A percentile compares a stretch with the other conserved stretches of the same genome.
Conservation (phyloP, 1,140 invertebrate species). For the Cotesia chilonis region DNA sequence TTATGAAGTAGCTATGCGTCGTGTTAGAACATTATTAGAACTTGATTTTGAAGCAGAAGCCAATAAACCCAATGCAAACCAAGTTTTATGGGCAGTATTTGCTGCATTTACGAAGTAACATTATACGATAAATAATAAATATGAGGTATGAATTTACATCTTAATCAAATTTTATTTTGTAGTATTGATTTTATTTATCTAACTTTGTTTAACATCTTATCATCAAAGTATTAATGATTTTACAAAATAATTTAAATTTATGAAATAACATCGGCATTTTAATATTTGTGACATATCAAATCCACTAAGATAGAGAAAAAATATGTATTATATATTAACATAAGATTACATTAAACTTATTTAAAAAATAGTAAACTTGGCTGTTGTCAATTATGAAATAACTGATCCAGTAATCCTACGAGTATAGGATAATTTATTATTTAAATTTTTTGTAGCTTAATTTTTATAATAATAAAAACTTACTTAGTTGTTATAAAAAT, state of each 20-base stretch:
- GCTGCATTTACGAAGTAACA: conserved; percentile 96
- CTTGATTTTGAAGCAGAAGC: conserved; percentile 96
- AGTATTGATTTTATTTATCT: not conserved
- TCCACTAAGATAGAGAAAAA: not conserved
- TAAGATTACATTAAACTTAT: too few species aligned
- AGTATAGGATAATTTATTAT: too few species aligned
- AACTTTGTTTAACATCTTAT: not conserved
- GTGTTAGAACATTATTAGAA: conserved; percentile 94
- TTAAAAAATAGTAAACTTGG: not conserved
- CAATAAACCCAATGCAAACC: conserved; percentile 85
- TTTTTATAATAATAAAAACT: too few species aligned
- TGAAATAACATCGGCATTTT: too few species aligned
- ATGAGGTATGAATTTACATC: conserved; percentile 36
- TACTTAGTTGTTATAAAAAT: too few species aligned
- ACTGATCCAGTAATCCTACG: too few species aligned
- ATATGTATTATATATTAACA: not conserved
- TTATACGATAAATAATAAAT: conserved; percentile 14
- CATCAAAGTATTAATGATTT: not conserved
- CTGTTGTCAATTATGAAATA: too few species aligned
- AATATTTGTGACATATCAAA: too few species aligned
- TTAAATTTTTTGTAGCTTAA: too few species aligned
- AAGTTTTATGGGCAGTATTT: conserved; percentile 98
- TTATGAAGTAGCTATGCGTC: conserved; percentile 97
- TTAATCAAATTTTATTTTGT: conserved; percentile 22
- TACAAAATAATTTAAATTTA: too few species aligned